A percentile compares a stretch with the other conserved stretches of the same genome.
Conservation (phyloP, 2,113 vertebrate species). For the Cochlearius cochlearius region DNA sequence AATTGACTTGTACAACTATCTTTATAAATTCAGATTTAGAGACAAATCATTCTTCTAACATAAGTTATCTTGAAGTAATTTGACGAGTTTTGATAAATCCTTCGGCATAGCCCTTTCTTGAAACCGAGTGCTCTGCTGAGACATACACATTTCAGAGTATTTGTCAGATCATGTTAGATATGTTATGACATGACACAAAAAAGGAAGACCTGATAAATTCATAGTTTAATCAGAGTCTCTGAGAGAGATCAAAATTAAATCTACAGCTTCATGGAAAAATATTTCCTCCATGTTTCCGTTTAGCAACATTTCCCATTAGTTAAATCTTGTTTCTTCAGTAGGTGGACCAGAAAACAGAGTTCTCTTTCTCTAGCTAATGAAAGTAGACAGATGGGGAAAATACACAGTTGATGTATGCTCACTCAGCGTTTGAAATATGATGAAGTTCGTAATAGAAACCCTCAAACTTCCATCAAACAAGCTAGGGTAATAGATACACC, state of each 20-base stretch:
- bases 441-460: neutral
- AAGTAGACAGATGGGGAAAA: neutral
- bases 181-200: neutral
- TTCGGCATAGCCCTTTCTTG: neutral
- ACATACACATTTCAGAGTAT: neutral
- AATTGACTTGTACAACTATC: neutral
- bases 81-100: neutral
- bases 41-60: neutral
- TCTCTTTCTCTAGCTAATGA: neutral
- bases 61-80: neutral
- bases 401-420: neutral
- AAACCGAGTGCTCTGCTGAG: neutral
- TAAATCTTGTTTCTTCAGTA: neutral
- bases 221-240: neutral
- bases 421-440: neutral
- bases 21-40: neutral
- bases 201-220: neutral
- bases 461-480: neutral
- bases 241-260: neutral
- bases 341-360: neutral
- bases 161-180: neutral
- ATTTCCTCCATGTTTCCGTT: neutral
- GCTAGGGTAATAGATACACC: slow-evolving; percentile 8
- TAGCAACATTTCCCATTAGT: neutral
- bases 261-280: neutral